Evolutionary conservation across 2,888 invertebrate genomes (phyloP), one percentile per base, ranked within the genome.

Genomic region (Synanthedon vespiformis): DNA sequence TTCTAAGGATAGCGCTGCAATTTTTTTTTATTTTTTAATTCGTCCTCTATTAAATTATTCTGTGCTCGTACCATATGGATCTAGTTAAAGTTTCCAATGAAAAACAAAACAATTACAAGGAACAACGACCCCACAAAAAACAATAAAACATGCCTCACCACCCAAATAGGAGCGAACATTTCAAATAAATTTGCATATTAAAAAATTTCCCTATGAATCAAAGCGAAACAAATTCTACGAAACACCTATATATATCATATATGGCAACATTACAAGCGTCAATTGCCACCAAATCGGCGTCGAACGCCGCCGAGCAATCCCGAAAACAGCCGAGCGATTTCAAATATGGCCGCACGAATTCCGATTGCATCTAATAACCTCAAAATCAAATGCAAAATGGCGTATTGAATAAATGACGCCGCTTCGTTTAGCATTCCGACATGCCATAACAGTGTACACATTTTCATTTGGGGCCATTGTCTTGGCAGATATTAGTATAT

Each of bases 361-460:
- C 82, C 84, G 87, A 85, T 85, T 84, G 87, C 86, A 86, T 87
- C 84, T 86, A 83, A 85, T 86, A 85, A 85, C 84, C 80, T 84
- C 84, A 86, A 86, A 86, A 84, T 79, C 77, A 68, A 83, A 86
- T 85, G 85, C 85, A 86, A 85, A 85, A 82, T 82, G 80, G 77
- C 80, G 80, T 79, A 83, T 82, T 81, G 80, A 81, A 77, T 79
- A 75, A 81, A 84, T 85, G 80, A 83, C 78, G 75, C 82, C 80
- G 82, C 72, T 77, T 76, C 84, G 76, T 78, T 86, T 82, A 79
- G 76, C 83, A 87, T 87, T 86, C 86, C 84, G 62, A 78, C 84
- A 77, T 77, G 81, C 87, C 85, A 79, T 86, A 86, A 78, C 71
- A 70, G 84, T 66, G 73, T 78, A 76, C 83, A 80, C 80, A 84